phyloP scores from a whole-genome alignment of 2,797 vertebrate genomes.

The Myripristis murdjan region DNA sequence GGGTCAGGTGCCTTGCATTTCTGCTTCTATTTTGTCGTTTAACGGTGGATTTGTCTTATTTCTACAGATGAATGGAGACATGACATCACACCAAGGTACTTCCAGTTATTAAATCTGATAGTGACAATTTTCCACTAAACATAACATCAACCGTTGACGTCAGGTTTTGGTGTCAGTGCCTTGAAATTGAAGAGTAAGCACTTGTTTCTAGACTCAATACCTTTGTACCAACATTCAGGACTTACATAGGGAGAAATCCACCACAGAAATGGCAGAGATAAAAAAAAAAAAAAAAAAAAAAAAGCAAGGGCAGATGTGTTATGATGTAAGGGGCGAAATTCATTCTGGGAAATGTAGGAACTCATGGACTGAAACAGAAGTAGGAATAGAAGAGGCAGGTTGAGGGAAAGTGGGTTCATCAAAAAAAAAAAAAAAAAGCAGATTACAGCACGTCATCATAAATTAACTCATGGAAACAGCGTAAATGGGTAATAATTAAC shows the following conservation, averaged over 20 bases:
- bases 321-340: neutral
- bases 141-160: neutral
- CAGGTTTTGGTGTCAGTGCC: neutral
- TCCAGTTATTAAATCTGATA: neutral
- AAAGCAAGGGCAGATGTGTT: no score
- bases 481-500: neutral
- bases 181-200: neutral
- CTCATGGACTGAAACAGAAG: slow-evolving; percentile 7
- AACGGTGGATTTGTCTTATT: neutral
- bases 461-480: neutral
- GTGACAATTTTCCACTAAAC: neutral
- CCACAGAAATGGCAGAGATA: no score
- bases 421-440: slow-evolving; percentile 4
- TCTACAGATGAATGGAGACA: neutral
- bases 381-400: slow-evolving; percentile 11
- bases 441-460: neutral
- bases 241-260: neutral
- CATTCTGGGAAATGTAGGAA: neutral
- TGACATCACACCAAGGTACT: no score
- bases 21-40: neutral
- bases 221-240: no score
- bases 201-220: no score
- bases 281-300: no score
- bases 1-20: slow-evolving; percentile 1
- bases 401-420: neutral